A percentile compares a stretch with the other conserved stretches of the same genome.
phyloP scores from a whole-genome alignment of 2,113 vertebrate genomes.

The Cyprinodon brontotheroides region DNA sequence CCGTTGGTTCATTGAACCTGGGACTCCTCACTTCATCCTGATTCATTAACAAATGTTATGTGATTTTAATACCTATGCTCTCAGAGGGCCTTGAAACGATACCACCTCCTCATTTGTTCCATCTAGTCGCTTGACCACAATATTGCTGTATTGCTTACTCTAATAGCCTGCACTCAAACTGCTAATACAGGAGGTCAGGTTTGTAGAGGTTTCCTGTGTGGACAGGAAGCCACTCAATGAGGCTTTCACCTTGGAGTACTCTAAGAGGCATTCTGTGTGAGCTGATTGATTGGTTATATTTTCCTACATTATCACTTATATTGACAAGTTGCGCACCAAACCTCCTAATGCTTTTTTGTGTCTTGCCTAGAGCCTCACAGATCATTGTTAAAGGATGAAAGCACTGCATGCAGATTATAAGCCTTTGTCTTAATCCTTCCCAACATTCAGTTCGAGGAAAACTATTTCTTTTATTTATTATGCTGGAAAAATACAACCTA shows the following conservation, averaged over 20 bases:
- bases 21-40: conserved; percentile 14
- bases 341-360: not conserved
- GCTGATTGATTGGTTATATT: conserved; percentile 15
- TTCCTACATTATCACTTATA: conserved; percentile 1
- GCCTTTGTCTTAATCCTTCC: not conserved
- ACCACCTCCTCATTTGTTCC: not conserved
- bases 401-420: not conserved
- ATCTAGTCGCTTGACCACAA: conserved; percentile 43
- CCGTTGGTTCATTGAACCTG: conserved; percentile 17
- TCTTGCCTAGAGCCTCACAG: not conserved
- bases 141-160: conserved; percentile 62
- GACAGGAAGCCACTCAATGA: not conserved
- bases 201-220: conserved; percentile 30
- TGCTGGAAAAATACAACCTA: no score
- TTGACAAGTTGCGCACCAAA: not conserved
- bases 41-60: conserved; percentile 55
- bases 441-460: not conserved
- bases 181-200: not conserved
- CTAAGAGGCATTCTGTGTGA: conserved; percentile 18
- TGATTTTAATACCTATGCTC: conserved; percentile 1
- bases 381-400: not conserved
- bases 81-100: conserved; percentile 15
- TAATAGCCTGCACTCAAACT: conserved; percentile 58
- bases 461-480: no score
- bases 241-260: not conserved